These are phyloP conservation scores for Cettia cetti DNA, from an alignment of 2,113 vertebrate species.

Conservation along the genomic window DNA sequence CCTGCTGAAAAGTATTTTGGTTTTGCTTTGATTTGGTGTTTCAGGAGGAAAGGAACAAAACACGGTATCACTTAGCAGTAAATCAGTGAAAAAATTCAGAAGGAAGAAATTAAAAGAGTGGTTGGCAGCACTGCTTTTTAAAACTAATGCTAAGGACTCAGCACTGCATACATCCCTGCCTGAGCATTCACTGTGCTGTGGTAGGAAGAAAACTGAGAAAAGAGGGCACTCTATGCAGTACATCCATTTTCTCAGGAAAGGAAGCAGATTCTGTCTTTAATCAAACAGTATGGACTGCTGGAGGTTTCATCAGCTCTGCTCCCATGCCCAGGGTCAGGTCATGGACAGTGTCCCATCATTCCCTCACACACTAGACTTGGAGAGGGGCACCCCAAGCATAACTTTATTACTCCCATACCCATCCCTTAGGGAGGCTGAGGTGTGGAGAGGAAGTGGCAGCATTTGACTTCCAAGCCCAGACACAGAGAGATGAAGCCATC, in stretches of 20 bases:
- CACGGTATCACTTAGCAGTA: neutral
- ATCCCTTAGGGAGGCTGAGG: neutral
- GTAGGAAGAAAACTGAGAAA: neutral
- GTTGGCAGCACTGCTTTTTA: neutral
- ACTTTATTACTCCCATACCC: neutral
- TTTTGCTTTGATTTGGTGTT: neutral
- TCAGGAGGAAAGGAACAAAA: neutral
- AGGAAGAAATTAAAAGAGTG: neutral
- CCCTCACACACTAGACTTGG: fast-evolving
- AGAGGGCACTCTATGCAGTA: too few relatives aligned
- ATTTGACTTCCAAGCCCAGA: neutral
- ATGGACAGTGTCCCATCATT: neutral
- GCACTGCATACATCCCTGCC: neutral
- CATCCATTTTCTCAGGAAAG: neutral
- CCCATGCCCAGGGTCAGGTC: fast-evolving
- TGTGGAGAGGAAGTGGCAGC: neutral
- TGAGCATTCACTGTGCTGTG: neutral
- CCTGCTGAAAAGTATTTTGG: neutral
- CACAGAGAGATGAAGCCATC: neutral
- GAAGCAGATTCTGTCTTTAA: neutral
- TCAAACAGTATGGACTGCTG: neutral
- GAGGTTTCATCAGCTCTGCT: neutral
- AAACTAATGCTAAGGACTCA: neutral
- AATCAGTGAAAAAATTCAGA: neutral
- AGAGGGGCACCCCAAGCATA: neutral